phyloP scores from a whole-genome alignment of 2,797 vertebrate species.

The Alfaro cultratus region DNA sequence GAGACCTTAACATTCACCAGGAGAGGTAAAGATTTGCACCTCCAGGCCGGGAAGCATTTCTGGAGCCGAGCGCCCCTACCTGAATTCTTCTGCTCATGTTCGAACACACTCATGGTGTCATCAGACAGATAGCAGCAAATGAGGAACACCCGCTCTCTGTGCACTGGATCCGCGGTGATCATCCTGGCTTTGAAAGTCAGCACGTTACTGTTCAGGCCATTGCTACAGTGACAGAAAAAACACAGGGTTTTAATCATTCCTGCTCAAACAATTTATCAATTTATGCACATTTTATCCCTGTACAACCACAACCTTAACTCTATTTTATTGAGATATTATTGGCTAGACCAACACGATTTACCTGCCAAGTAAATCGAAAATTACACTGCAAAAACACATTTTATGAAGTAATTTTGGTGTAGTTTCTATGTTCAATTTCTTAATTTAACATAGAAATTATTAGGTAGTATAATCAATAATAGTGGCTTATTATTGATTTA shows the following conservation, averaged over 20 bases:
- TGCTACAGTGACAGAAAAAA: constrained; percentile 62
- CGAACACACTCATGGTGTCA: constrained; percentile 88
- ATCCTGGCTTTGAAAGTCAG: constrained; percentile 86
- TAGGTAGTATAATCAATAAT: no score
- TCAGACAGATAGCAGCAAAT: constrained; percentile 88
- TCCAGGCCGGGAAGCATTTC: not conserved
- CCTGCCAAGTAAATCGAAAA: not conserved
- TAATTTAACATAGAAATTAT: no score
- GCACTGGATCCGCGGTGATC: constrained; percentile 71
- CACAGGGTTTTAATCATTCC: not conserved
- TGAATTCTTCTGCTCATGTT: constrained; percentile 83
- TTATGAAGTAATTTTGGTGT: no score
- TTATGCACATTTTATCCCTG: not conserved
- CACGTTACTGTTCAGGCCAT: constrained; percentile 82
- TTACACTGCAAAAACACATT: no score
- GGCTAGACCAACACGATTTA: not conserved
- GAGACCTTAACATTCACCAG: constrained; percentile 28
- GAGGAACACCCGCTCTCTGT: constrained; percentile 82
- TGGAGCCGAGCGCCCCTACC: constrained; percentile 72
- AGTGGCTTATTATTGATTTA: no score
- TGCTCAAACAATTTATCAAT: no score
- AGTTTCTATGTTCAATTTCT: no score
- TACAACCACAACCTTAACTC: not conserved
- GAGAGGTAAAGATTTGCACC: constrained; percentile 35
- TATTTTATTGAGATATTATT: not conserved